These are phyloP conservation scores for Autographa pulchrina DNA, from an alignment of 2,888 invertebrate genomes.

Conservation along the genomic window DNA sequence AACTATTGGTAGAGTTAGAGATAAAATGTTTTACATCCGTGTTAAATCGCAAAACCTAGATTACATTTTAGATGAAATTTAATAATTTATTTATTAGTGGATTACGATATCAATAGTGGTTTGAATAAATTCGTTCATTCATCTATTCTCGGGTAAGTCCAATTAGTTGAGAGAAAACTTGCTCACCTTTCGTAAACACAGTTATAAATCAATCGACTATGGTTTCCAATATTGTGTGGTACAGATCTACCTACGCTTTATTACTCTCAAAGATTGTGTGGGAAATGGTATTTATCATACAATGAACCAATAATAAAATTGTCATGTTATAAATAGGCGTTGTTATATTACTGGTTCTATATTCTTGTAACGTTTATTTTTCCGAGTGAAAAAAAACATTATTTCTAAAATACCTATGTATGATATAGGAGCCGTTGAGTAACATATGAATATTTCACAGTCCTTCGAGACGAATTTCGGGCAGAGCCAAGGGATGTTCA, in stretches of 20 bases:
- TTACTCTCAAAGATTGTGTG: slow-evolving; percentile 18
- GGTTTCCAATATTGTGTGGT: slow-evolving; percentile 40
- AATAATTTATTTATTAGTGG: too few relatives aligned
- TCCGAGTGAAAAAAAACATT: neutral
- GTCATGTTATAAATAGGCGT: neutral
- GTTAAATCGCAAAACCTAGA: neutral
- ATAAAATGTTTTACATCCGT: neutral
- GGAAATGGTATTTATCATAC: slow-evolving; percentile 13
- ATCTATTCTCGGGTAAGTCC: slow-evolving; percentile 22
- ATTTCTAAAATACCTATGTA: too few relatives aligned
- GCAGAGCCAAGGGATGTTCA: slow-evolving; percentile 96
- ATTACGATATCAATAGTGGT: neutral
- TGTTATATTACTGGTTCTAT: neutral
- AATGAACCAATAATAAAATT: neutral
- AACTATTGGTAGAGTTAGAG: neutral
- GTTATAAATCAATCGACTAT: slow-evolving; percentile 44
- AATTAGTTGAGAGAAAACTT: slow-evolving; percentile 45
- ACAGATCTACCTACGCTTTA: slow-evolving; percentile 31
- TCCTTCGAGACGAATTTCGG: slow-evolving; percentile 98
- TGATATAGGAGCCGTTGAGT: neutral
- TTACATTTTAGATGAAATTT: too few relatives aligned
- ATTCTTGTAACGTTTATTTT: neutral
- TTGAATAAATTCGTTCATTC: slow-evolving; percentile 13
- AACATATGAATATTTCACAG: slow-evolving; percentile 85
- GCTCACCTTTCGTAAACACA: slow-evolving; percentile 33